These are phyloP conservation scores for Uloborus diversus DNA, from an alignment of 1,140 invertebrate species.

Conservation along the genomic window DNA sequence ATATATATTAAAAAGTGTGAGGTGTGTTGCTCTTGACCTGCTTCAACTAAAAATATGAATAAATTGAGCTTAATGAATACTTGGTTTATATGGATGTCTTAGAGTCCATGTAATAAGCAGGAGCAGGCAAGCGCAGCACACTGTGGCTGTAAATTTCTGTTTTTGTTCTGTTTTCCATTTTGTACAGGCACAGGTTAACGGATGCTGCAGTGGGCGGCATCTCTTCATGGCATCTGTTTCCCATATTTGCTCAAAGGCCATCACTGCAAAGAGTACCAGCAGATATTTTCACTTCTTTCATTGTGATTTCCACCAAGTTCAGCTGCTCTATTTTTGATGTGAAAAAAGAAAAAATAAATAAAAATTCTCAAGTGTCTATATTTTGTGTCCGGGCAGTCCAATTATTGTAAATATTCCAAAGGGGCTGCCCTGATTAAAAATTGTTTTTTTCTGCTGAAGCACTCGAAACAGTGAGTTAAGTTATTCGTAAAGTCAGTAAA, in stretches of 20 bases:
- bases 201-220: conserved; percentile 36
- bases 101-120: conserved; percentile 34
- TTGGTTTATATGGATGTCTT: conserved; percentile 17
- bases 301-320: conserved; percentile 59
- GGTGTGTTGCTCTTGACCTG: conserved; percentile 50
- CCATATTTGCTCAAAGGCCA: conserved; percentile 62
- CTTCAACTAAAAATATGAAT: conserved; percentile 52
- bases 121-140: conserved; percentile 45
- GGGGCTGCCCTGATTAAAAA: conserved; percentile 48
- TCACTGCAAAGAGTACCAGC: conserved; percentile 56
- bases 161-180: conserved; percentile 50
- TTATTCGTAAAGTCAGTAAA: conserved; percentile 60
- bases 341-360: conserved; percentile 24
- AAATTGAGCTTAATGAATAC: conserved; percentile 53
- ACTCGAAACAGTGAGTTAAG: conserved; percentile 62
- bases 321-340: conserved; percentile 63
- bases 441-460: conserved; percentile 57
- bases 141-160: conserved; percentile 45
- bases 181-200: conserved; percentile 47
- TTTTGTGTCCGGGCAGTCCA: conserved; percentile 61
- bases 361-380: conserved; percentile 59
- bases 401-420: conserved; percentile 60
- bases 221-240: conserved; percentile 57
- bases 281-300: conserved; percentile 63
- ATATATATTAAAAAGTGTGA: conserved; percentile 25